Base-by-base conservation (phyloP, 2,113 vertebrate genomes). In the Spheniscus mendiculus region DNA sequence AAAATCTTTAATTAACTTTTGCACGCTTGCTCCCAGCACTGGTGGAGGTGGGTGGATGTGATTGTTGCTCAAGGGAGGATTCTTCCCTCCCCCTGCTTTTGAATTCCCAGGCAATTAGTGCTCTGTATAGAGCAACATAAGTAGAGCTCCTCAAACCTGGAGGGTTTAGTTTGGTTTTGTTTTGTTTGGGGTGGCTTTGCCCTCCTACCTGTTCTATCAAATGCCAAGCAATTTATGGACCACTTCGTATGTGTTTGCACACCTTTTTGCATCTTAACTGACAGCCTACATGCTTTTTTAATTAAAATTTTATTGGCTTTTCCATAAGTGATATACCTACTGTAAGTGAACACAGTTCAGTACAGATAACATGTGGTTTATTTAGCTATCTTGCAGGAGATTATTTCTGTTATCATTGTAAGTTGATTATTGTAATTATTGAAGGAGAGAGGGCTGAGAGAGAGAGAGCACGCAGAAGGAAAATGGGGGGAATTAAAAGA, bases 361-460 rank as follows among this genome's bases (percentile, higher is more conserved):
- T 81, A 92, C 67, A 93, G 97, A 97, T 97, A 97, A 96, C 83
- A 29, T 81, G 95, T 72, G 74, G 94, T 97, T 97, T 97, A 94
- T 97, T 98, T 97, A 97, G 95, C 69, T 97, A 97, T 97, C 97
- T 97, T 96, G 76, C n/a, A 91, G 65, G 83, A 98, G 97, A 97
- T 97, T 96, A 95, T 94, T 97, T 97, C 95, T 97, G 97, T 98
- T 97, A 97, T 97, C 97, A 82, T 74, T 97, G 92, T 93, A 97
- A 94, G 95, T 95, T 98, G 97, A 97, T 97, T 97, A 96, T 97
- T 97, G 95, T 96, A 97, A 98, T 97, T 97, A 97, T 91, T 97
- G 96, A 97, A 97, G 97, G 89, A 96, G 93, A 97, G 95, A 97
- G 77, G 78, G 90, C 78, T 95, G 83, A 93, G 83, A 96, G 76